Evolutionary conservation across 1,140 invertebrate species (phyloP), one percentile per base, ranked within the genome.

Genomic region (Zaprionus camerounensis): DNA sequence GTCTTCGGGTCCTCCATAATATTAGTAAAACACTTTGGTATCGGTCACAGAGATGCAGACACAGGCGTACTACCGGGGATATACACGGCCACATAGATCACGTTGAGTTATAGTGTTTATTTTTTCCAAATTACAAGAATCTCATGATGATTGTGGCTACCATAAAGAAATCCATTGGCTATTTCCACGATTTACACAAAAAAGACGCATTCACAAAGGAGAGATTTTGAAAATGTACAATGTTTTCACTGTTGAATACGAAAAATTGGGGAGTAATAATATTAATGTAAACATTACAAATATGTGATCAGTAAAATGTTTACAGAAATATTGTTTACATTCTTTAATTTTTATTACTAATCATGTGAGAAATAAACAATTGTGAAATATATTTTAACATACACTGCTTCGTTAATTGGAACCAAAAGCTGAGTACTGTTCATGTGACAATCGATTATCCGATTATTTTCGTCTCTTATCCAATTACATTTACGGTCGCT

Each of bases 11-110:
- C 9, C 31, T 11, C 31, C 28, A 31, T 9, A 2, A 9, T 7
- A 31, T 31, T 9, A 31, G 7, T 9, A 7, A 31, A 31, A 31
- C 7, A 31, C 0, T 34, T 34, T 34, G 31, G 31, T 34, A 11
- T 34, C 9, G 9, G 9, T 11, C 31, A 34, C 9, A 34, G 36
- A 81, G 59, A 58, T 70, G 57, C 76, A 81, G 22, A 57, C 17
- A 62, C 67, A 22, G 61, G 20, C 4, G 78, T 49, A 0, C 71
- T 66, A 4, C 80, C 78, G 4, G 63, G 46, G 1, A 59, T 77
- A 13, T 82, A 82, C 3, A 80, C 73, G 0, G 77, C 62, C n/a
- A 77, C 56, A 0, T 70, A 74, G 13, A 80, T 57, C 7, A 80
- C 57, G 26, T 82, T 80, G 2, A 3, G 9, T 11, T 34, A 11